These are phyloP conservation scores for Epizoanthus rinbou DNA, from an alignment of 92 coral and sea anemone species.

Conservation along the genomic window DNA sequence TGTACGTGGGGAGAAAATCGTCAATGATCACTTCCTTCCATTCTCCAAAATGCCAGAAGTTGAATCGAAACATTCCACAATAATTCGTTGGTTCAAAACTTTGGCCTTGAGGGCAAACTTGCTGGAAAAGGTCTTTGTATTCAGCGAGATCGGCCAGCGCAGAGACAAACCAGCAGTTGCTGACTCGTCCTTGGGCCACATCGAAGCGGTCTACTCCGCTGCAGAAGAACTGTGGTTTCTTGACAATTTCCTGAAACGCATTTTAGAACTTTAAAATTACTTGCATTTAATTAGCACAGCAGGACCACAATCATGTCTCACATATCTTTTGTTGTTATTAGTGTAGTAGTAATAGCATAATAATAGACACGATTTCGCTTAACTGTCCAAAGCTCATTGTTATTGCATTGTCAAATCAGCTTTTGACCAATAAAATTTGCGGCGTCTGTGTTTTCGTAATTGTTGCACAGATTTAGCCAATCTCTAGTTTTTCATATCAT, in stretches of 20 bases:
- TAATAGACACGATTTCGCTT: too few species aligned
- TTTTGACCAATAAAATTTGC: too few species aligned
- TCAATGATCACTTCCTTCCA: conserved; percentile 80
- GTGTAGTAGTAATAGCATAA: too few species aligned
- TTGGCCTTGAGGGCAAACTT: conserved; percentile 75
- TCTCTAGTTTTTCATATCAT: too few species aligned
- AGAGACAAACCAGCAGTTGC: conserved; percentile 91
- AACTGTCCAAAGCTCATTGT: too few species aligned
- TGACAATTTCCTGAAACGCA: conserved; percentile 64
- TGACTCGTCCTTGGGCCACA: conserved; percentile 80
- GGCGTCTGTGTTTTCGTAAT: too few species aligned
- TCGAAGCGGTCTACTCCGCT: conserved; percentile 68
- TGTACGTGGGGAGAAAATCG: conserved; percentile 75
- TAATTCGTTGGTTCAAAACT: conserved; percentile 73
- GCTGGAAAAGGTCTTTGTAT: conserved; percentile 62
- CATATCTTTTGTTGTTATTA: too few species aligned
- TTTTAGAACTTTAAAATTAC: too few species aligned
- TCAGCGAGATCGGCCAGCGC: conserved; percentile 82
- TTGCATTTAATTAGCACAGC: too few species aligned
- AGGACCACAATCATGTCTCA: too few species aligned
- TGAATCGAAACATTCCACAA: conserved; percentile 83
- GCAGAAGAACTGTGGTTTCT: conserved; percentile 66
- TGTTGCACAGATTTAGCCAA: too few species aligned
- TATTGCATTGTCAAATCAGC: too few species aligned
- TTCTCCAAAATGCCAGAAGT: conserved; percentile 87